phyloP scores from a whole-genome alignment of 1,140 invertebrate genomes.

The Riptortus pedestris region DNA sequence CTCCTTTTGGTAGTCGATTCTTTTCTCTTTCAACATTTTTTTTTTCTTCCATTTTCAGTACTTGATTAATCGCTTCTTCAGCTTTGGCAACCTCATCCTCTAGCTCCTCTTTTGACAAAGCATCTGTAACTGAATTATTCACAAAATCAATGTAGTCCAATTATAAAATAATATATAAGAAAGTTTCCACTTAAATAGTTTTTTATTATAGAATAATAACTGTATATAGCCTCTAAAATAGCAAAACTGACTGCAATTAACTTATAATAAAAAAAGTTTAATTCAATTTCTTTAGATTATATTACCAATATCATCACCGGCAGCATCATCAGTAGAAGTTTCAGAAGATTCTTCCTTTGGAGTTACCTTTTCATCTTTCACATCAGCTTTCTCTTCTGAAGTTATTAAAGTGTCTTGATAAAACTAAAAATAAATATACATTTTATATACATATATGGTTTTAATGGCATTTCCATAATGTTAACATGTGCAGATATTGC shows the following conservation, averaged over 20 bases:
- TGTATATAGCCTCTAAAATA: no score
- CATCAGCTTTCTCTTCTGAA: constrained; percentile 27
- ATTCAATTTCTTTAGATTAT: no score
- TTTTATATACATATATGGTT: constrained; percentile 10
- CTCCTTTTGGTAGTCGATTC: constrained; percentile 45
- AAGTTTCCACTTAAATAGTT: not conserved
- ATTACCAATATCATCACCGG: no score
- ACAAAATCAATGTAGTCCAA: no score
- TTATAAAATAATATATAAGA: no score
- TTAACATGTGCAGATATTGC: no score
- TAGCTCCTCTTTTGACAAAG: constrained; percentile 25
- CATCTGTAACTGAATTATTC: not conserved
- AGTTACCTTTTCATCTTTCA: not conserved
- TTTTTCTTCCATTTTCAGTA: constrained; percentile 30
- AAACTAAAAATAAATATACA: constrained; percentile 49
- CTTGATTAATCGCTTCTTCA: constrained; percentile 31
- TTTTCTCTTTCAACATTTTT: constrained; percentile 31
- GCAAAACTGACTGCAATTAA: no score
- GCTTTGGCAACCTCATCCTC: constrained; percentile 31
- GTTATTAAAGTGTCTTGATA: constrained; percentile 83
- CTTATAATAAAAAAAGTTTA: no score
- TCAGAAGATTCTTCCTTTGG: no score
- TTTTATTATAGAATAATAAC: not conserved
- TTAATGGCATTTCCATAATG: not conserved
- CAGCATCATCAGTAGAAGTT: no score